A percentile compares a stretch with the other conserved stretches of the same genome.
phyloP scores from a whole-genome alignment of 2,113 vertebrate genomes.

The Tragelaphus imberbis region DNA sequence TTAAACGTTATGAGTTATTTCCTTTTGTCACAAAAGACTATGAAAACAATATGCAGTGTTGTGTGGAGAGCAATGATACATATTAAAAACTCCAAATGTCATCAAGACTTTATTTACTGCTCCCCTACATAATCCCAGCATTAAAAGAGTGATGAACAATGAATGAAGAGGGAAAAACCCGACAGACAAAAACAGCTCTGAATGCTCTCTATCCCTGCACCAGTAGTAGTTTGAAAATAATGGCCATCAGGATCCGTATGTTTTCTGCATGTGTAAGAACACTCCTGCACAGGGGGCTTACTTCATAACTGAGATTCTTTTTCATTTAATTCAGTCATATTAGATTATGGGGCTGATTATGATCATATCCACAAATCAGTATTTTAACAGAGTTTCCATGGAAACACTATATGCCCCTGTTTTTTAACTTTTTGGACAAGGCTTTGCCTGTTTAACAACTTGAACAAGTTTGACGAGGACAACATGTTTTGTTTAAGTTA shows the following conservation, averaged over 20 bases:
- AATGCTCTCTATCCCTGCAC: not conserved
- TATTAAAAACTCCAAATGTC: slow-evolving; percentile 40
- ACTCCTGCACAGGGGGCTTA: slow-evolving; percentile 58
- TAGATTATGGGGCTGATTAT: slow-evolving; percentile 76
- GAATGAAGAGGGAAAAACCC: not conserved
- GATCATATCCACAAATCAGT: slow-evolving; percentile 77
- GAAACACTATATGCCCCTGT: slow-evolving; percentile 73
- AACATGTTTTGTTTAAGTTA: slow-evolving; percentile 84
- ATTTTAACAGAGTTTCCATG: slow-evolving; percentile 81
- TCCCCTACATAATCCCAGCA: slow-evolving; percentile 19
- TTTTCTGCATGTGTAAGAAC: slow-evolving; percentile 64
- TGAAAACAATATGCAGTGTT: slow-evolving; percentile 47
- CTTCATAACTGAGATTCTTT: slow-evolving; percentile 74
- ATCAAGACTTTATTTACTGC: slow-evolving; percentile 43
- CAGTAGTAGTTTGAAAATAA: slow-evolving; percentile 50
- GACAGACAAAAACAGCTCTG: not conserved
- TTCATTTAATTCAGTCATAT: slow-evolving; percentile 79
- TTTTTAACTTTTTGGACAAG: slow-evolving; percentile 78
- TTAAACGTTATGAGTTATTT: slow-evolving; percentile 40
- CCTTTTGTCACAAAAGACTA: slow-evolving; percentile 51
- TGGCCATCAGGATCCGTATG: slow-evolving; percentile 37
- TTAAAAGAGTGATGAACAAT: slow-evolving; percentile 35
- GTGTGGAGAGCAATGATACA: slow-evolving; percentile 9
- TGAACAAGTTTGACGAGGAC: slow-evolving; percentile 78
- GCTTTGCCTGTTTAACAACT: slow-evolving; percentile 79